Evolutionary conservation across 2,888 invertebrate genomes (phyloP).

Genomic region (Drosophila cracens): DNA sequence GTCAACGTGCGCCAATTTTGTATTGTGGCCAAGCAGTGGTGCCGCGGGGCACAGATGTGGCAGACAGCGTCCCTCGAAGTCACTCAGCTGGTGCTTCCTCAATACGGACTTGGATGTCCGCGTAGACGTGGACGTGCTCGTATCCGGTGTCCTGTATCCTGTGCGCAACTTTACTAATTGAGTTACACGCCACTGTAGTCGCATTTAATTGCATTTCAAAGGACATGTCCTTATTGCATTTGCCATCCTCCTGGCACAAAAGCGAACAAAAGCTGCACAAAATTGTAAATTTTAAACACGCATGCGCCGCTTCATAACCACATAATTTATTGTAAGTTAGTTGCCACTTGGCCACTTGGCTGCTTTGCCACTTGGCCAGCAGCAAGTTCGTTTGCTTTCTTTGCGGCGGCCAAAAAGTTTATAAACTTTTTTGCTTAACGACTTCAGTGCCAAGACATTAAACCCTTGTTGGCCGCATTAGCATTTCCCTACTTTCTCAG

Average conservation of each 20-base stretch:
- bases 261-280: slow-evolving; percentile 13
- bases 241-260: slow-evolving; percentile 19
- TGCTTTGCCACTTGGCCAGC: slow-evolving; percentile 16
- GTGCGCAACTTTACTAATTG: slow-evolving; percentile 72
- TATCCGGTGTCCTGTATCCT: slow-evolving; percentile 19
- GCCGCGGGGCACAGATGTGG: slow-evolving; percentile 21
- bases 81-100: slow-evolving; percentile 32
- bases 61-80: slow-evolving; percentile 24
- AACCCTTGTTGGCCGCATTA: slow-evolving; percentile 76
- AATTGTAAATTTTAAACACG: slow-evolving; percentile 2
- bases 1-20: slow-evolving; percentile 77
- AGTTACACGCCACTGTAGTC: slow-evolving; percentile 68
- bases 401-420: slow-evolving; percentile 54
- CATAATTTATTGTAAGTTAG: slow-evolving; percentile 65
- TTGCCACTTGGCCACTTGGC: slow-evolving; percentile 44
- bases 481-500: slow-evolving; percentile 50
- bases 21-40: slow-evolving; percentile 49
- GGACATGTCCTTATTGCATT: slow-evolving; percentile 59
- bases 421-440: slow-evolving; percentile 63
- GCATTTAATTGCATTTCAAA: slow-evolving; percentile 74
- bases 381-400: slow-evolving; percentile 4
- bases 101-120: slow-evolving; percentile 2
- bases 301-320: slow-evolving; percentile 19
- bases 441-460: slow-evolving; percentile 73
- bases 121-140: slow-evolving; percentile 12